Base-by-base conservation (phyloP, 2,113 vertebrate genomes). In the Dasyprocta punctata region DNA sequence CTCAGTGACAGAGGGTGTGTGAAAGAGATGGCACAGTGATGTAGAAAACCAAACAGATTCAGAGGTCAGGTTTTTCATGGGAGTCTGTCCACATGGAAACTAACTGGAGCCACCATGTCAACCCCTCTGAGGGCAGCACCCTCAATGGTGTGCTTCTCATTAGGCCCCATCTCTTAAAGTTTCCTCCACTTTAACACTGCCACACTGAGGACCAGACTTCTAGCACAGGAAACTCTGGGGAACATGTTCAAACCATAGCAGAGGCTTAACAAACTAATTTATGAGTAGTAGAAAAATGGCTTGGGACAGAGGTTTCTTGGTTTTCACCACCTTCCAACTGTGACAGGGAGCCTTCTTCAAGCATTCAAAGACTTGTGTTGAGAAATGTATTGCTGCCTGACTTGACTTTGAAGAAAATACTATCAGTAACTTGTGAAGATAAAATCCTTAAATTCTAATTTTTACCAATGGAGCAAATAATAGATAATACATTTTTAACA, bases 401-500 rank as follows among this genome's bases (percentile, higher is more conserved):
- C 38, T 61, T 33, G 7, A 81, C 47, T 93, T 38, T 96, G 33
- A 89, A 78, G n/a, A 14, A 56, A 69, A 91, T 73, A 71, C 0
- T 88, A 92, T 82, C 60, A 56, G 3, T 96, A 54, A 67, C 28
- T 65, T 89, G 30, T 69, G 9, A 92, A 84, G 44, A 52, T 28
- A 85, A 36, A 14, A 3, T 7, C 89, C 81, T 89, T 3, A 14
- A 90, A 95, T 90, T 58, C 38, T 12, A 88, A 69, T 82, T 92
- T 60, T 82, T n/a, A 47, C 7, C 20, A 87, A 24, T 82, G 33
- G 9, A 96, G 7, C 28, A 90, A 90, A 95, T 71, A 94, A 44
- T 93, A 41, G 6, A 77, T 28, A 88, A 44, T 54, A 7, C 33
- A 12, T 84, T 93, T 96, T 92, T 84, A 90, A 75, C 41, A 93